These are phyloP conservation scores for Drosophila oshimai DNA, from an alignment of 1,140 invertebrate genomes.

Conservation along the genomic window DNA sequence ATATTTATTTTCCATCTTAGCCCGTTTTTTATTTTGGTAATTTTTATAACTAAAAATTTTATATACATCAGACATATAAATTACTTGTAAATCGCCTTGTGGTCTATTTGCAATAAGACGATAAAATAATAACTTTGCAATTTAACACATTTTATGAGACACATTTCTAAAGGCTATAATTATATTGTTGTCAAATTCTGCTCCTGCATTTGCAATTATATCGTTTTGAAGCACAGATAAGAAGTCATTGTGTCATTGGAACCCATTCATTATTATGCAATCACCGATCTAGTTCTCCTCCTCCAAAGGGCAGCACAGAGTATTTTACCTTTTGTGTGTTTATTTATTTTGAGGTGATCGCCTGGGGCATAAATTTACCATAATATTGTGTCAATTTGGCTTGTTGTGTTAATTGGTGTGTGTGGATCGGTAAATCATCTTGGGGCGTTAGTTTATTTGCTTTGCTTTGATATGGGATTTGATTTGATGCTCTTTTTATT, in stretches of 20 bases:
- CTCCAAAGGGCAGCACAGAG: neutral
- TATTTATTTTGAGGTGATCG: neutral
- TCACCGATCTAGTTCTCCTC: neutral
- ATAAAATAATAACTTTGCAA: no score
- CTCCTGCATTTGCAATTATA: neutral
- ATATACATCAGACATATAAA: no score
- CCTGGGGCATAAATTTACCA: constrained; percentile 32
- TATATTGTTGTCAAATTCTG: no score
- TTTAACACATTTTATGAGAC: no score
- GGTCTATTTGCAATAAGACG: no score
- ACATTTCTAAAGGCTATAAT: neutral
- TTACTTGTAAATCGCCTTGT: no score
- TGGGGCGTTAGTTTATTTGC: constrained; percentile 59
- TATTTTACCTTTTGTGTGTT: neutral
- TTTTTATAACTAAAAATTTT: no score
- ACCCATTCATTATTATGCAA: neutral
- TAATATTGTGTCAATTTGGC: constrained; percentile 40
- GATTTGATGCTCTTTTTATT: constrained; percentile 11
- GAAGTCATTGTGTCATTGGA: neutral
- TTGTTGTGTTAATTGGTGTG: constrained; percentile 41
- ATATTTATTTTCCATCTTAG: no score
- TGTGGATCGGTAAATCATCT: constrained; percentile 40
- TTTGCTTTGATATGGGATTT: constrained; percentile 14
- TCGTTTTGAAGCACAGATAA: neutral
- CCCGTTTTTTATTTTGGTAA: no score